Evolutionary conservation across 2,797 vertebrate species (phyloP).

Genomic region (Anisognathus igniventris): DNA sequence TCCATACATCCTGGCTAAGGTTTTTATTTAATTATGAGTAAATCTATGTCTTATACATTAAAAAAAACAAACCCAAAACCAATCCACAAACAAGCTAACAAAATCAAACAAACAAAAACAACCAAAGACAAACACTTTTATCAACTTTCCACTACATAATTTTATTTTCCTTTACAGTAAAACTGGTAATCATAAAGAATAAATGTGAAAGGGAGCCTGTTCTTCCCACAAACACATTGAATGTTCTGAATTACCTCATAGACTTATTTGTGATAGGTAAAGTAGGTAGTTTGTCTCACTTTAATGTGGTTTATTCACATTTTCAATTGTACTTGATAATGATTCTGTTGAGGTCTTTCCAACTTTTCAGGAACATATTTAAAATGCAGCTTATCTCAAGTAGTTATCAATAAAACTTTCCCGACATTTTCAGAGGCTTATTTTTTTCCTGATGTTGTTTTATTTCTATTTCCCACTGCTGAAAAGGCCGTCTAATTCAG

Average conservation of each 20-base stretch:
- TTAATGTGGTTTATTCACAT: background rate
- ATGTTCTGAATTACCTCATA: background rate
- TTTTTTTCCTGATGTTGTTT: background rate
- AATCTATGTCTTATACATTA: background rate
- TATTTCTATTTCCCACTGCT: background rate
- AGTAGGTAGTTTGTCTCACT: background rate
- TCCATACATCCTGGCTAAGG: background rate
- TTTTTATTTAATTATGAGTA: background rate
- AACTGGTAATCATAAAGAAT: background rate
- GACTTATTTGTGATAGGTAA: background rate
- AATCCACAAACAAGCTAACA: background rate
- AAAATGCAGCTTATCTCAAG: background rate
- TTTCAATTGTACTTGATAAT: background rate
- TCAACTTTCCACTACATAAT: background rate
- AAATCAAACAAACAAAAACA: background rate
- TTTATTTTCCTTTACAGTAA: background rate
- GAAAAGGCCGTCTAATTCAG: background rate
- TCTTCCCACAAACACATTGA: background rate
- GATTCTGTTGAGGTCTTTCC: background rate
- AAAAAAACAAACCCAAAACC: accelerated
- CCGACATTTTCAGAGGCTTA: background rate
- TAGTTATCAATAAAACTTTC: background rate
- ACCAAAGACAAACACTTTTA: background rate
- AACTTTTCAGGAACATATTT: background rate
- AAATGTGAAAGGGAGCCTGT: background rate